Conservation (phyloP, 2,888 invertebrate genomes). For the Drosophila algonquin region DNA sequence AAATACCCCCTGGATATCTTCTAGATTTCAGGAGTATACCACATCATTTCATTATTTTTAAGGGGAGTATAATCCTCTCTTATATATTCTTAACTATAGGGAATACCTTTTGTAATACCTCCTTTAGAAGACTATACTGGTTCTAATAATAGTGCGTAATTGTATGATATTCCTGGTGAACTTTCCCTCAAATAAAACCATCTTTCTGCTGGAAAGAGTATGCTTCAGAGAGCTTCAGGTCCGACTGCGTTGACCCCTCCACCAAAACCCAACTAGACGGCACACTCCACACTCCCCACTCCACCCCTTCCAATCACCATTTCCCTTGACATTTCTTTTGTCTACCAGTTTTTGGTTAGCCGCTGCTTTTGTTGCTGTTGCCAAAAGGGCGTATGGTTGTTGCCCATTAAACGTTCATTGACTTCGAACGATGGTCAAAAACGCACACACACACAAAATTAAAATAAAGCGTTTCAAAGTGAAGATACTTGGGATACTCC, state of each 20-base stretch:
- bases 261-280: background rate
- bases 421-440: constrained; percentile 32
- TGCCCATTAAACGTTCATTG: constrained; percentile 70
- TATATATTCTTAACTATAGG: too few relatives aligned
- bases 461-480: constrained; percentile 6
- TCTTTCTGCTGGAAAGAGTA: background rate
- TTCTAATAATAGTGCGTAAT: too few relatives aligned
- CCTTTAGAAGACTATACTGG: too few relatives aligned
- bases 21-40: too few relatives aligned
- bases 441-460: too few relatives aligned
- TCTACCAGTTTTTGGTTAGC: constrained; percentile 29
- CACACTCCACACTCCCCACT: background rate
- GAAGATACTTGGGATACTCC: background rate
- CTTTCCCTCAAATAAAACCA: too few relatives aligned
- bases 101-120: too few relatives aligned
- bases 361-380: constrained; percentile 5
- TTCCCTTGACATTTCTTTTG: constrained; percentile 39
- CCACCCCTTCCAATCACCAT: background rate
- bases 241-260: constrained; percentile 11
- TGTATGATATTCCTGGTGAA: too few relatives aligned
- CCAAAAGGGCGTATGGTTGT: constrained; percentile 61
- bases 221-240: background rate
- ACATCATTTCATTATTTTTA: too few relatives aligned
- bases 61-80: too few relatives aligned
- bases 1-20: too few relatives aligned